Conservation (phyloP, 2,113 vertebrate species). For the Callipepla californica region DNA sequence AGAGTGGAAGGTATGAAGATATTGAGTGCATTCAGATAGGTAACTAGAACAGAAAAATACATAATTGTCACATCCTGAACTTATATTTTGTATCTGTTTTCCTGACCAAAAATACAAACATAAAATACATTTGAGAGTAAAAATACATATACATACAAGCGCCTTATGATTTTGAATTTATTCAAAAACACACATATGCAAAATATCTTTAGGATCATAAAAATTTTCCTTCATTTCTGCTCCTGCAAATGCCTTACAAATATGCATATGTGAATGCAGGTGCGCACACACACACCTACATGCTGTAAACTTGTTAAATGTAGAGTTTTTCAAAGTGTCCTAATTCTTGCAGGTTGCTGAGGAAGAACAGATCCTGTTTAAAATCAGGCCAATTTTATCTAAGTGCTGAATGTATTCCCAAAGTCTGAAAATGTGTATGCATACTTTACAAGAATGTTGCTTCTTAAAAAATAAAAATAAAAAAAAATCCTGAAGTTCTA, state of each 20-base stretch:
- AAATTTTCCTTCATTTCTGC: background rate
- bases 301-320: background rate
- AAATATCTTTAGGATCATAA: background rate
- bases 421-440: background rate
- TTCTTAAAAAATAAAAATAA: background rate
- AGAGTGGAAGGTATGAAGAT: background rate
- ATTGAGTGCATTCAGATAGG: background rate
- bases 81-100: conserved; percentile 4
- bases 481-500: background rate
- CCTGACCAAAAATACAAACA: background rate
- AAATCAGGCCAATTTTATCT: background rate
- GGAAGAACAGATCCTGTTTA: background rate
- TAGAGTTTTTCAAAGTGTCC: background rate
- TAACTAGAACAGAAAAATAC: too few relatives aligned
- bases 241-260: background rate
- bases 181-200: background rate
- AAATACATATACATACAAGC: background rate
- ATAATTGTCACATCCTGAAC: background rate
- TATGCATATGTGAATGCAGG: background rate
- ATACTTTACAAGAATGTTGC: background rate
- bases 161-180: background rate
- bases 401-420: background rate
- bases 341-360: background rate
- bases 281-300: background rate
- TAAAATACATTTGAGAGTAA: background rate